Percentiles rank a stretch among this genome's conserved stretches.
These are phyloP conservation scores for Turdus rufiventris DNA, from an alignment of 2,113 vertebrate genomes.

Conservation along the genomic window DNA sequence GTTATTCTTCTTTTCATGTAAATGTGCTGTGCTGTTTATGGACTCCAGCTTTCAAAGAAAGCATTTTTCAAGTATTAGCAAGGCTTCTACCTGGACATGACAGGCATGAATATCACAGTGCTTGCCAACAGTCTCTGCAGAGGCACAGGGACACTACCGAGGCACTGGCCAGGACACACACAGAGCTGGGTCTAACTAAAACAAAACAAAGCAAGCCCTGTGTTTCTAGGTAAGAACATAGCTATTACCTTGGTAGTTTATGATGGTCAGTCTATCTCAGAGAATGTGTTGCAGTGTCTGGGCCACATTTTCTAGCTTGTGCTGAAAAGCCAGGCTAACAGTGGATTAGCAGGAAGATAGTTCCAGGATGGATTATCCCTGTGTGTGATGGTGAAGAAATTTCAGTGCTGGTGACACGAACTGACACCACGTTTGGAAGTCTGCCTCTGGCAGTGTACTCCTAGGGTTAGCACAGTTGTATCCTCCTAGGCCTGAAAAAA, in stretches of 20 bases:
- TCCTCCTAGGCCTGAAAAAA: background rate
- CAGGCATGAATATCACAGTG: background rate
- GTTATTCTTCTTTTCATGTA: background rate
- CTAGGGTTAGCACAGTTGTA: background rate
- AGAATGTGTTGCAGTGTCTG: background rate
- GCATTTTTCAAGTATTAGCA: background rate
- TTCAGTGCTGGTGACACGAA: background rate
- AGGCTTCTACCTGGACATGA: background rate
- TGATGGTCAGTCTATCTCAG: background rate
- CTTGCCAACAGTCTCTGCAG: background rate
- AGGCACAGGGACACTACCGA: background rate
- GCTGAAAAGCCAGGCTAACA: conserved; percentile 3
- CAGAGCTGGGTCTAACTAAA: background rate
- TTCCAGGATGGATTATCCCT: background rate
- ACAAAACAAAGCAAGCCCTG: background rate
- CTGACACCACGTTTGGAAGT: background rate
- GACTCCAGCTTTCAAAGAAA: background rate
- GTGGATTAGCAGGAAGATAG: background rate
- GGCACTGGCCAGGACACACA: background rate
- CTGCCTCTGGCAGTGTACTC: background rate
- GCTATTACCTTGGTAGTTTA: background rate
- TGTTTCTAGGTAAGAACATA: background rate
- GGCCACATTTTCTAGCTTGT: background rate
- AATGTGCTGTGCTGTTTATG: no score
- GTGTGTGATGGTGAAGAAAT: background rate